Evolutionary conservation across 2,113 vertebrate species (phyloP), one percentile per base, ranked within the genome.

Genomic region (Chaenocephalus aceratus): DNA sequence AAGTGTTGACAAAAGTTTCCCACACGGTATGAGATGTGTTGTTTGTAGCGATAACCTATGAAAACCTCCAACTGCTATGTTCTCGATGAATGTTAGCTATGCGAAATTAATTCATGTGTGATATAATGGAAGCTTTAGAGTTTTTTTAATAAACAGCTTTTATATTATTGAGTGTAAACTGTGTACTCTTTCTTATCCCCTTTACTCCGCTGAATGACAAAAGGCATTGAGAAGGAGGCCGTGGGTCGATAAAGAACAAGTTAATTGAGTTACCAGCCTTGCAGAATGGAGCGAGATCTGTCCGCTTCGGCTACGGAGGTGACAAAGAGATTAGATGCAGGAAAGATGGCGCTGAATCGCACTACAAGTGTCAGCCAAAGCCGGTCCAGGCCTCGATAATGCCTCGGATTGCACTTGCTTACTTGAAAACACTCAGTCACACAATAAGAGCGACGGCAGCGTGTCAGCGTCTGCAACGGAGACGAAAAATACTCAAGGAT

Each of bases 321-420:
- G 83, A 80, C 85, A 76, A 57, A 79, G 59, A 80, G 54, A 86
- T 84, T 66, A 83, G 61, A 77, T 72, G 63, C 68, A 68, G 63
- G 61, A 67, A 61, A 45, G 76, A 82, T 62, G 80, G 56, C 21
- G 14, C 46, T 63, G 62, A 82, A 79, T 84, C 53, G 34, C 3
- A 3, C 36, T 54, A 72, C 74, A 83, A 81, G 80, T 83, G 82
- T 87, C 82, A 69, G 23, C 53, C 48, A 56, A 75, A 83, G 72
- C 61, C 70, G 36, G 72, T 8, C 56, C 34, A 3, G 5, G 34
- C 56, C 44, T 72, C 59, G 53, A 53, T 59, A 56, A 77, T 59
- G 61, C 68, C 51, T 51, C 3, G 13, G 78, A 73, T 65, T 56
- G 62, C 51, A 23, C 52, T 64, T 5, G 21, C 62, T 75, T 68